These are phyloP conservation scores for Seriola rivoliana DNA, from an alignment of 2,113 vertebrate species.

Conservation along the genomic window DNA sequence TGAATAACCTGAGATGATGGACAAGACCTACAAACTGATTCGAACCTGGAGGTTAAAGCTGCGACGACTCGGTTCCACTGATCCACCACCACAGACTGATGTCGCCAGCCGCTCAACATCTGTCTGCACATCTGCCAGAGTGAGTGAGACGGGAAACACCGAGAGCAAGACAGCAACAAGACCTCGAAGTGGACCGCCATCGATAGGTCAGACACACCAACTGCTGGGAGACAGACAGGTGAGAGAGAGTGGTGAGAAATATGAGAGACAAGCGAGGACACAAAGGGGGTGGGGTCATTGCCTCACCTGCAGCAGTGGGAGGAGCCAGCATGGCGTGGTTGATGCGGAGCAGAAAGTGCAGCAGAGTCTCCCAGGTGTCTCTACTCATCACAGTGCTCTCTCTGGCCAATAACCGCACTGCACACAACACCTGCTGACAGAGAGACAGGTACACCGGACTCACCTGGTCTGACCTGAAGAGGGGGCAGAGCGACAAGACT, in stretches of 20 bases:
- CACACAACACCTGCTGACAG: conserved; percentile 92
- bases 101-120: conserved; percentile 95
- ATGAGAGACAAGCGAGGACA: background rate
- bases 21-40: conserved; percentile 4
- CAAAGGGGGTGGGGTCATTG: background rate
- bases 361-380: conserved; percentile 95
- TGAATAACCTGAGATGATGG: too few relatives aligned
- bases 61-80: conserved; percentile 94
- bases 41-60: conserved; percentile 92
- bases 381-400: conserved; percentile 90
- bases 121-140: conserved; percentile 95
- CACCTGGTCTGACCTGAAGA: conserved; percentile 85
- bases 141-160: conserved; percentile 94
- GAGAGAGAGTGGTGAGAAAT: background rate
- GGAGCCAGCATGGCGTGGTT: conserved; percentile 91
- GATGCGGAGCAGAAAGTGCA: conserved; percentile 94
- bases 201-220: conserved; percentile 90
- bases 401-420: conserved; percentile 91
- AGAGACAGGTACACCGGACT: conserved; percentile 89
- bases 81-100: conserved; percentile 92
- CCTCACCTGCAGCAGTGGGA: conserved; percentile 80
- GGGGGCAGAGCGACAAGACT: background rate
- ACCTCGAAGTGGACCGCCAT: conserved; percentile 94
- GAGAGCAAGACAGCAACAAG: conserved; percentile 91
- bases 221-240: conserved; percentile 46